These are phyloP conservation scores for Acanthoscelides obtectus DNA, from an alignment of 2,888 invertebrate species.

Conservation along the genomic window DNA sequence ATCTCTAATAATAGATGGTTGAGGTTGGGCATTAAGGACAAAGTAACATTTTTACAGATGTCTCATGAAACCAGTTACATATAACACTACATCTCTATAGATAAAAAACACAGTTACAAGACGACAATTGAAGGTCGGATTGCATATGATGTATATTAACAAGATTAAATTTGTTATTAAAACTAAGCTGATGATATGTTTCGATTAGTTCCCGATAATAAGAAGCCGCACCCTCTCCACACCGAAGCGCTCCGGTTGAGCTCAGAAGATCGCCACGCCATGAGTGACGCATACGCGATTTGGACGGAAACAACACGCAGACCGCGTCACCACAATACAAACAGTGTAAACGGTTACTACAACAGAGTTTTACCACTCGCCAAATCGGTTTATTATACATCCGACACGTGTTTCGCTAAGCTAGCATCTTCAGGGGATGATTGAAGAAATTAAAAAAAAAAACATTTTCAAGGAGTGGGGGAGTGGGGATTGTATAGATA, in stretches of 20 bases:
- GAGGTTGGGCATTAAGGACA: slow-evolving; percentile 13
- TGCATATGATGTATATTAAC: slow-evolving; percentile 43
- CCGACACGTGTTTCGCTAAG: too few species aligned
- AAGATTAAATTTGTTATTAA: slow-evolving; percentile 49
- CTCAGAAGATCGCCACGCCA: slow-evolving; percentile 39
- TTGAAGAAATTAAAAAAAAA: too few species aligned
- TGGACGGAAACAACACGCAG: slow-evolving; percentile 51
- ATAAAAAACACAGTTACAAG: slow-evolving; percentile 48
- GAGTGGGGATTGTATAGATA: too few species aligned
- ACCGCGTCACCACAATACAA: background rate
- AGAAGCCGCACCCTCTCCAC: slow-evolving; percentile 48
- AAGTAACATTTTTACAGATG: slow-evolving; percentile 34
- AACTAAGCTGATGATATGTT: slow-evolving; percentile 72
- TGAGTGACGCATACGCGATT: slow-evolving; percentile 36
- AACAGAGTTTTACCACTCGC: too few species aligned
- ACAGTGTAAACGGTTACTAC: too few species aligned
- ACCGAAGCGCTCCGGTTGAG: slow-evolving; percentile 45
- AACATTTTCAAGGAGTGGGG: too few species aligned
- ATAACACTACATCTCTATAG: slow-evolving; percentile 41
- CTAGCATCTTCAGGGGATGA: too few species aligned
- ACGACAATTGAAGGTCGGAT: slow-evolving; percentile 50
- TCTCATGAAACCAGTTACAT: slow-evolving; percentile 40
- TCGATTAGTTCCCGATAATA: slow-evolving; percentile 60
- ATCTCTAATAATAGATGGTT: slow-evolving; percentile 8
- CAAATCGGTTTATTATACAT: too few species aligned